Percentiles rank a stretch among this genome's conserved stretches.
phyloP scores from a whole-genome alignment of 1,140 invertebrate species.

The Parasteatoda tepidariorum region DNA sequence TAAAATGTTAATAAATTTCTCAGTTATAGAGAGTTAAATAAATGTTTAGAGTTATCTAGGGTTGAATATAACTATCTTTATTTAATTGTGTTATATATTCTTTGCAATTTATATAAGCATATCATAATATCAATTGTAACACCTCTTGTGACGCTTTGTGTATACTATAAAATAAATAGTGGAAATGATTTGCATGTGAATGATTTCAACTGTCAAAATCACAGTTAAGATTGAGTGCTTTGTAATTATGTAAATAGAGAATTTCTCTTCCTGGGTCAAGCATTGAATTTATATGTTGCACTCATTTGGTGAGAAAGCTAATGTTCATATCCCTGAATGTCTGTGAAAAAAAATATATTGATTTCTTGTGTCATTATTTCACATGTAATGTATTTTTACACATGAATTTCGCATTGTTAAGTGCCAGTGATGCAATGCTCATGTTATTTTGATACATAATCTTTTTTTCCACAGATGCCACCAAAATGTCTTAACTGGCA shows the following conservation, averaged over 20 bases:
- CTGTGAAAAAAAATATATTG: not conserved
- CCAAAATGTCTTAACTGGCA: constrained; percentile 33
- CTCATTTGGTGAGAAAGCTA: not conserved
- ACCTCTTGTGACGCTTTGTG: too few species aligned
- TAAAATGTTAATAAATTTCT: too few species aligned
- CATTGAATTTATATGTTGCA: not conserved
- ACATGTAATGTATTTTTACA: constrained; percentile 31
- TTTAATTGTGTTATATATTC: too few species aligned
- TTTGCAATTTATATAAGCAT: too few species aligned
- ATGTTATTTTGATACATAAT: constrained; percentile 45
- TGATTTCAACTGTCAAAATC: too few species aligned
- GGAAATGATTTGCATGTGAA: too few species aligned
- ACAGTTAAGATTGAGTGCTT: not conserved
- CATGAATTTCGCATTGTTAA: constrained; percentile 38
- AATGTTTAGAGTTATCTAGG: too few species aligned
- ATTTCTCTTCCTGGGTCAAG: not conserved
- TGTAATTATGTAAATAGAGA: not conserved
- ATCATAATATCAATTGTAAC: too few species aligned
- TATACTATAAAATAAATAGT: too few species aligned
- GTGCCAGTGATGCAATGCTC: constrained; percentile 45
- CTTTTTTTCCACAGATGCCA: constrained; percentile 32
- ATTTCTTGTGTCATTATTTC: constrained; percentile 21
- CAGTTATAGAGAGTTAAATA: too few species aligned
- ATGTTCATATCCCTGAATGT: not conserved
- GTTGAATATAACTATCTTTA: too few species aligned